Percentiles rank a stretch among this genome's conserved stretches.
Evolutionary conservation across 2,797 vertebrate genomes (phyloP).

Genomic region (Rhinogobio ventralis): DNA sequence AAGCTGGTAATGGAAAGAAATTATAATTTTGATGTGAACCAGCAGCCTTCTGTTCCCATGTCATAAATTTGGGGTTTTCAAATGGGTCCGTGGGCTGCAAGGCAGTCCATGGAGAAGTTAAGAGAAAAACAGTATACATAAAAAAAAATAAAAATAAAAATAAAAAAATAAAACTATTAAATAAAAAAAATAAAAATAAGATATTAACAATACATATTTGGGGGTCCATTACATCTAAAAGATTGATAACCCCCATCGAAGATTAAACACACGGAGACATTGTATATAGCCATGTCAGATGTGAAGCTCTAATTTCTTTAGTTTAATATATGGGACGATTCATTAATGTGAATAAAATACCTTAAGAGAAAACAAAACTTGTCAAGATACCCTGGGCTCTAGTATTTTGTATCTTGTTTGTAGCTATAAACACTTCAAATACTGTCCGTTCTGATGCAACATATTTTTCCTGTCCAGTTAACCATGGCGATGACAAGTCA

Average conservation of each 20-base stretch:
- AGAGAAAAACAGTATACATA: not conserved
- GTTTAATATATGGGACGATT: not conserved
- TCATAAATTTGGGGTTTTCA: not conserved
- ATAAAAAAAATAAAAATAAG: not conserved
- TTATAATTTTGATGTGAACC: not conserved
- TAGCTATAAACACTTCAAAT: not conserved
- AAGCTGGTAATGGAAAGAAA: constrained; percentile 8
- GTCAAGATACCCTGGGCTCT: not conserved
- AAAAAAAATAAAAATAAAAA: too few relatives aligned
- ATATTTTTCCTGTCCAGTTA: constrained; percentile 55
- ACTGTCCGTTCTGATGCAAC: not conserved
- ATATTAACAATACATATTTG: not conserved
- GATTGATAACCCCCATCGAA: not conserved
- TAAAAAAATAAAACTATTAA: not conserved
- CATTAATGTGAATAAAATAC: not conserved
- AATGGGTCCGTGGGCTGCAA: not conserved
- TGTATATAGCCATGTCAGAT: not conserved
- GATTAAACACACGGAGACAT: not conserved
- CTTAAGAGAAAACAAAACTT: not conserved
- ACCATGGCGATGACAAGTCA: constrained; percentile 98
- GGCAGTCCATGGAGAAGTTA: not conserved
- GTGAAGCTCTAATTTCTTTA: not conserved
- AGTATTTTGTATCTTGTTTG: not conserved
- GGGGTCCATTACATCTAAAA: not conserved
- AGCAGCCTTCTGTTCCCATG: not conserved